Conservation (phyloP, 1,140 invertebrate species). For the Proales similis region DNA sequence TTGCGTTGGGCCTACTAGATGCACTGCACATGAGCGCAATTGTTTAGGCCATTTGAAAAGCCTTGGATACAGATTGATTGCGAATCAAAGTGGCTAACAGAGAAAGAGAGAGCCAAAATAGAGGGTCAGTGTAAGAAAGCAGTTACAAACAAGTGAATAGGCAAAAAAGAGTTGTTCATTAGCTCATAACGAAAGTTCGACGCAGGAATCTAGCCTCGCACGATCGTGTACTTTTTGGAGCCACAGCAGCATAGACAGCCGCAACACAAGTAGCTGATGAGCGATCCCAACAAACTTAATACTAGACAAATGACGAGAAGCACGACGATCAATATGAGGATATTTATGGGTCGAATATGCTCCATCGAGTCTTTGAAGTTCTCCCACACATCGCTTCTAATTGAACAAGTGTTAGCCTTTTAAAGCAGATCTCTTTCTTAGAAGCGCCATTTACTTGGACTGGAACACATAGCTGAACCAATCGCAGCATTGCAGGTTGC, state of each 20-base stretch:
- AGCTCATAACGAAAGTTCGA: no score
- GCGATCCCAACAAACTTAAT: constrained; percentile 23
- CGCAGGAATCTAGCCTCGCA: no score
- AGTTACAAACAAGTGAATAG: no score
- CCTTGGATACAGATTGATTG: no score
- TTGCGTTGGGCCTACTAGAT: no score
- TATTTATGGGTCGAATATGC: constrained; percentile 23
- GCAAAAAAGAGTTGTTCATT: no score
- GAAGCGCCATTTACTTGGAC: constrained; percentile 6
- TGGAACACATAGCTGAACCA: constrained; percentile 5
- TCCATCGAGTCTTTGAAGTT: constrained; percentile 26
- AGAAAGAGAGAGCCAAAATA: no score
- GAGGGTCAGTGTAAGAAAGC: no score
- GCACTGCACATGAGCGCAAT: no score
- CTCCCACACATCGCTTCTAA: constrained; percentile 24
- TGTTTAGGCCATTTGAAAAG: no score
- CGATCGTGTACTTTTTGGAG: constrained; percentile 29
- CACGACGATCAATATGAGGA: constrained; percentile 15
- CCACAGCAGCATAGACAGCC: constrained; percentile 33
- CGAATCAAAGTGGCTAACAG: no score
- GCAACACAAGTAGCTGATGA: constrained; percentile 26
- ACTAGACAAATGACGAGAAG: constrained; percentile 9
- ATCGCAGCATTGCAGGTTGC: constrained; percentile 5
- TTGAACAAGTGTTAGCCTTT: background rate
- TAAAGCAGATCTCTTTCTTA: background rate